These are phyloP conservation scores for Phaenicophaeus curvirostris DNA, from an alignment of 2,797 vertebrate species.

Conservation along the genomic window DNA sequence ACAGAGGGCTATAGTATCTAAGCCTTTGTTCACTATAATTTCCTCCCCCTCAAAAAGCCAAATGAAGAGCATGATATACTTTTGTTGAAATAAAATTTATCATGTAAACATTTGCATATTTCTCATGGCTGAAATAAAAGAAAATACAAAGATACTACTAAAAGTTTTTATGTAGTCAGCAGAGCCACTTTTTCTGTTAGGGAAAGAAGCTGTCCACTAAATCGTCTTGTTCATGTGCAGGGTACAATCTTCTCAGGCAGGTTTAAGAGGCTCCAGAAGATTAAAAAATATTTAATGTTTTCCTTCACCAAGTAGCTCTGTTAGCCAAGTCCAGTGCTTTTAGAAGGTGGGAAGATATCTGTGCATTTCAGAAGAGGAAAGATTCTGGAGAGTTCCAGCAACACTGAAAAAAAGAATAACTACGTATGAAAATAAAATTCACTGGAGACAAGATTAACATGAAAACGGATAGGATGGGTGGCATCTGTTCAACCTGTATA, in stretches of 20 bases:
- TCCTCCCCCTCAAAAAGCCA: neutral
- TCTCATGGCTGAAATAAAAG: neutral
- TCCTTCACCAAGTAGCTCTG: neutral
- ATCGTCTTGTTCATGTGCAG: neutral
- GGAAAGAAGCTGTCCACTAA: neutral
- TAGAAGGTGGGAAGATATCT: neutral
- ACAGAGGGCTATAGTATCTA: neutral
- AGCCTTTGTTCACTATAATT: neutral
- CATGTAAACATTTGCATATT: rapidly evolving
- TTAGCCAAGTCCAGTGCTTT: neutral
- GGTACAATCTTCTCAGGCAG: neutral
- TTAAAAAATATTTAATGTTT: neutral
- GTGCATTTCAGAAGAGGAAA: neutral
- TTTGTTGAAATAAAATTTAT: neutral
- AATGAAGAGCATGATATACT: neutral
- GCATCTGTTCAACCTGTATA: neutral
- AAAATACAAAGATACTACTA: neutral
- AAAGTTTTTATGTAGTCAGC: neutral
- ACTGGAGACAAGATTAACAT: neutral
- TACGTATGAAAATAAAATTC: neutral
- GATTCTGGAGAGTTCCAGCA: neutral
- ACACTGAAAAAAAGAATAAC: neutral
- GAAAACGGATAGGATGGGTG: neutral
- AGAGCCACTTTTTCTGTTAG: neutral
- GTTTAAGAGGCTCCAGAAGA: neutral